Evolutionary conservation across 2,113 vertebrate genomes (phyloP).

Genomic region (Aptenodytes forsteri): DNA sequence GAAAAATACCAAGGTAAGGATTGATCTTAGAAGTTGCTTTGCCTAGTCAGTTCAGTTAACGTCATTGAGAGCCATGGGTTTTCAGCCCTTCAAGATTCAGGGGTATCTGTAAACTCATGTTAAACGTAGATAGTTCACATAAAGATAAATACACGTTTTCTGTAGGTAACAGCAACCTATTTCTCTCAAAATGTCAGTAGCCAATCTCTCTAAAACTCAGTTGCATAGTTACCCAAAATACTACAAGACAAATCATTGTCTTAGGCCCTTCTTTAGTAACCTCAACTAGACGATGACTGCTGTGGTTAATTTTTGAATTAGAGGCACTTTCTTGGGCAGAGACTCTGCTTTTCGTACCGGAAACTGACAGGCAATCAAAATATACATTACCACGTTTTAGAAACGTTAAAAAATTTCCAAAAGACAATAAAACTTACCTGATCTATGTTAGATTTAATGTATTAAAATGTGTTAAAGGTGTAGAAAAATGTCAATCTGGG

Average conservation of each 20-base stretch:
- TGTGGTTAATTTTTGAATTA: background rate
- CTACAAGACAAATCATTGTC: background rate
- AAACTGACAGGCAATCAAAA: constrained; percentile 36
- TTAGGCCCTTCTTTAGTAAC: background rate
- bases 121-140: background rate
- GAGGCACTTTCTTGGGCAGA: background rate
- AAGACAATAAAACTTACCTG: constrained; percentile 69
- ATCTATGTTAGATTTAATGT: constrained; percentile 68
- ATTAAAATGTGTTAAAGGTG: constrained; percentile 77
- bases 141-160: background rate
- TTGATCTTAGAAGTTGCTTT: background rate
- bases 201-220: background rate
- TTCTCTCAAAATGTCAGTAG: background rate
- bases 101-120: background rate
- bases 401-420: constrained; percentile 22
- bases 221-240: background rate
- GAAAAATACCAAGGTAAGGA: background rate
- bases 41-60: background rate
- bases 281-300: background rate
- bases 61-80: background rate
- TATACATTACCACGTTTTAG: background rate
- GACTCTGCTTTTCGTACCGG: background rate
- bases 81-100: background rate
- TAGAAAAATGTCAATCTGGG: constrained; percentile 73
- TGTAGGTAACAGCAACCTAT: background rate